phyloP scores from a whole-genome alignment of 2,113 vertebrate genomes.

The Eulacestoma nigropectus region DNA sequence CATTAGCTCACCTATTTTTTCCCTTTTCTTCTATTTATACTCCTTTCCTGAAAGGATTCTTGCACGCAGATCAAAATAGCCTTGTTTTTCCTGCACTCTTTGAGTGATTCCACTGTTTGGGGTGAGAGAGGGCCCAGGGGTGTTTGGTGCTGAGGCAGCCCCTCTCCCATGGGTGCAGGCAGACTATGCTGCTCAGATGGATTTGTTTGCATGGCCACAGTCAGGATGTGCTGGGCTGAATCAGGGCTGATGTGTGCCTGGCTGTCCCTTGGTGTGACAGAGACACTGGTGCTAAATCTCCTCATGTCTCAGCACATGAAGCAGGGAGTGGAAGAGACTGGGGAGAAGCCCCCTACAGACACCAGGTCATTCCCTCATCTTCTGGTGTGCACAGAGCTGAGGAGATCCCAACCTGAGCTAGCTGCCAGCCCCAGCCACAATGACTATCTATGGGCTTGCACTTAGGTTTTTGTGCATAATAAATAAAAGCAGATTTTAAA shows the following conservation, averaged over 20 bases:
- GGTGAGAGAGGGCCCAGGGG: rapidly evolving
- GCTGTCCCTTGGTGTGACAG: rapidly evolving
- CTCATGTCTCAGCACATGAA: rapidly evolving
- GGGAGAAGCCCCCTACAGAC: rapidly evolving
- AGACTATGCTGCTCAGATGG: rapidly evolving
- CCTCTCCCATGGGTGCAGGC: rapidly evolving
- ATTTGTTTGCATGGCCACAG: rapidly evolving
- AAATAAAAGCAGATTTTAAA: rapidly evolving
- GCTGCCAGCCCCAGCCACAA: not conserved
- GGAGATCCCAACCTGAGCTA: too few relatives aligned
- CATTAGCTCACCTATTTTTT: not conserved
- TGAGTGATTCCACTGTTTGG: rapidly evolving
- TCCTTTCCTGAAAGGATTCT: not conserved
- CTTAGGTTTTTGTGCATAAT: not conserved
- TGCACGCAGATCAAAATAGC: rapidly evolving
- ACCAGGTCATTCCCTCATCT: not conserved
- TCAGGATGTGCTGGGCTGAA: not conserved
- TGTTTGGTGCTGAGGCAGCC: not conserved
- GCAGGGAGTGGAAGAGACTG: rapidly evolving
- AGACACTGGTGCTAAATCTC: not conserved
- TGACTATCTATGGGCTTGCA: not conserved
- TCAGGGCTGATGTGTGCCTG: rapidly evolving
- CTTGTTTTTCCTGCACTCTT: not conserved
- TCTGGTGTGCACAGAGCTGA: not conserved
- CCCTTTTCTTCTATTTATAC: not conserved